phyloP scores from a whole-genome alignment of 30 jellyfish, hydroid and myxozoan genomes.

The Chrysaora quinquecirrha region DNA sequence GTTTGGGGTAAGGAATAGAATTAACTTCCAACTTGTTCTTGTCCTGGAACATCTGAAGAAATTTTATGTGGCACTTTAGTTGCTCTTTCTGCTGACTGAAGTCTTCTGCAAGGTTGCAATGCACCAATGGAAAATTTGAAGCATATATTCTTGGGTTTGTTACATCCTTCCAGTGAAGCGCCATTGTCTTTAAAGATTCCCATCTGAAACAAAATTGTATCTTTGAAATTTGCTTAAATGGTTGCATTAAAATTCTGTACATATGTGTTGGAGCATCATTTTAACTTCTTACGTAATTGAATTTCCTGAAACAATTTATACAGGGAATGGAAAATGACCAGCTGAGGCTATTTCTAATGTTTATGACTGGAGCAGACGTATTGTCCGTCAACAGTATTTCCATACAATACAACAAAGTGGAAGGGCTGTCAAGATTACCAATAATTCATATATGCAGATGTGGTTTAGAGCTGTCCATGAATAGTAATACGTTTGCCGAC shows the following conservation, averaged over 20 bases:
- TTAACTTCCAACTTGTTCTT: constrained; percentile 13
- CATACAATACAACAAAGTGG: background rate
- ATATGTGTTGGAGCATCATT: background rate
- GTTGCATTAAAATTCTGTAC: background rate
- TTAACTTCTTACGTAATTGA: constrained; percentile 11
- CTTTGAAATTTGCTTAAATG: constrained; percentile 1
- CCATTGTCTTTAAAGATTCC: constrained; percentile 13
- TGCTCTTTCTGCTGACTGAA: constrained; percentile 23
- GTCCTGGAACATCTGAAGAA: constrained; percentile 18
- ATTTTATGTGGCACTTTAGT: constrained; percentile 17
- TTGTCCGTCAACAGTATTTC: background rate
- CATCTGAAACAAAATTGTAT: constrained; percentile 12
- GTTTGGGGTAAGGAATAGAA: constrained; percentile 10
- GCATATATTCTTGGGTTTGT: constrained; percentile 11
- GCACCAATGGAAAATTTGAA: constrained; percentile 13
- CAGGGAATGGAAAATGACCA: background rate
- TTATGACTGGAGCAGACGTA: background rate
- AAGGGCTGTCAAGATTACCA: background rate
- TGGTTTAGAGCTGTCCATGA: background rate
- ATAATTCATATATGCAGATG: background rate
- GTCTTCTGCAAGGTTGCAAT: constrained; percentile 11
- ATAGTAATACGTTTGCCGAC: background rate
- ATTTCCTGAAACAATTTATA: background rate
- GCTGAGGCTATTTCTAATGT: background rate
- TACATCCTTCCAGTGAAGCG: constrained; percentile 22